These are phyloP conservation scores for Podargus strigoides DNA, from an alignment of 2,797 vertebrate species.

Conservation along the genomic window DNA sequence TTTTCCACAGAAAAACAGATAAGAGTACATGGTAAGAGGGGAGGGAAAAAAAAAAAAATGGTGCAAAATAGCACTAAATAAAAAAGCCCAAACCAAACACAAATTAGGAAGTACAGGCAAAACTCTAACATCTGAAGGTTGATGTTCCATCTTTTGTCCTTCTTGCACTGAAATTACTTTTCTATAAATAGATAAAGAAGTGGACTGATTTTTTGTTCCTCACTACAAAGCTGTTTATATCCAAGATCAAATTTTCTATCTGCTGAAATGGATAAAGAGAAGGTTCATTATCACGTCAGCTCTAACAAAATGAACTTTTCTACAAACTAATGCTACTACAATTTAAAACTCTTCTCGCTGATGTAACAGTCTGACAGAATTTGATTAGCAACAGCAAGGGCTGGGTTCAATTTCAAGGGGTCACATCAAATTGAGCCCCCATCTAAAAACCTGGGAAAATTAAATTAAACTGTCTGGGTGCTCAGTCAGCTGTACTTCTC, in stretches of 20 bases:
- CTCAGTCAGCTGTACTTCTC: conserved; percentile 26
- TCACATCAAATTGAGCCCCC: conserved; percentile 43
- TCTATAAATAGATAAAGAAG: neutral
- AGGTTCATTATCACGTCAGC: conserved; percentile 19
- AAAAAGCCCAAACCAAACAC: neutral
- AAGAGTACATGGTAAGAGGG: neutral
- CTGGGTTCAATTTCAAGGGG: conserved; percentile 44
- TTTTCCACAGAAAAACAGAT: neutral
- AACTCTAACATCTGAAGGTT: neutral
- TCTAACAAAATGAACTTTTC: conserved; percentile 32
- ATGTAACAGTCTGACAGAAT: conserved; percentile 8
- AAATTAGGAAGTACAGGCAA: neutral
- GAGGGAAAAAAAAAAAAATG: neutral
- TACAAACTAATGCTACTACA: neutral
- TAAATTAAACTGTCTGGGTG: conserved; percentile 51
- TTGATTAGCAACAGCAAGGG: conserved; percentile 41
- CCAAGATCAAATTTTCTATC: conserved; percentile 3
- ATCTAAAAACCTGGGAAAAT: conserved; percentile 57
- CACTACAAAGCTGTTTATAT: neutral
- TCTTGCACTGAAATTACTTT: neutral
- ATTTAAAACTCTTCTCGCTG: conserved; percentile 7
- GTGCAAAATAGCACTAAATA: neutral
- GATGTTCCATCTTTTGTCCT: neutral
- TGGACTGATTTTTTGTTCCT: neutral
- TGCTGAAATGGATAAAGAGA: conserved; percentile 22